These are phyloP conservation scores for Dascillus cervinus DNA, from an alignment of 2,888 invertebrate genomes.

Conservation along the genomic window DNA sequence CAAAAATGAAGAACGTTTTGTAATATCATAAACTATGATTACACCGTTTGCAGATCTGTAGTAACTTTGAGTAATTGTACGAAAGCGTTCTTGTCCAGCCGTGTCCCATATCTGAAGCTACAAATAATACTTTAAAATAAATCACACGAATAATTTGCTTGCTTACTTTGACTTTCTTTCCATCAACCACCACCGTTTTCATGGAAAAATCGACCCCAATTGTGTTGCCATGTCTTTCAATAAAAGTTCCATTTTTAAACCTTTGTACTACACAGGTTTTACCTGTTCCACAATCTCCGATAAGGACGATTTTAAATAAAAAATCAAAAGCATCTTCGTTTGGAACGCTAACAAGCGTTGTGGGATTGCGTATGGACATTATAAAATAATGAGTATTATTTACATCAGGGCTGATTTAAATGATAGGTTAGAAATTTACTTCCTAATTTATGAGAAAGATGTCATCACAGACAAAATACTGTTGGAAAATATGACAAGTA, in stretches of 20 bases:
- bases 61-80: conserved; percentile 95
- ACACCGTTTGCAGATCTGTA: conserved; percentile 96
- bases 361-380: conserved; percentile 72
- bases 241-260: conserved; percentile 91
- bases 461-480: no score
- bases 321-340: conserved; percentile 83
- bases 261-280: conserved; percentile 95
- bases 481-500: no score
- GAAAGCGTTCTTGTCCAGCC: conserved; percentile 92
- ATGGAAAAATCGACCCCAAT: conserved; percentile 98
- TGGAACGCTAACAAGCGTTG: conserved; percentile 65
- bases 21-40: conserved; percentile 94
- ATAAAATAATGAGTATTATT: no score
- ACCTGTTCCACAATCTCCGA: conserved; percentile 85
- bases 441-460: no score
- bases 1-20: conserved; percentile 84
- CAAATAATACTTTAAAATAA: conserved; percentile 23
- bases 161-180: conserved; percentile 87
- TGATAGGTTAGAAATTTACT: no score
- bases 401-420: no score
- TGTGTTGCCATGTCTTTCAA: conserved; percentile 92
- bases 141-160: conserved; percentile 9
- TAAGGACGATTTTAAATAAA: conserved; percentile 89
- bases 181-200: conserved; percentile 92
- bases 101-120: conserved; percentile 96